Evolutionary conservation across 2,797 vertebrate species (phyloP).

Genomic region (Lithobates pipiens): DNA sequence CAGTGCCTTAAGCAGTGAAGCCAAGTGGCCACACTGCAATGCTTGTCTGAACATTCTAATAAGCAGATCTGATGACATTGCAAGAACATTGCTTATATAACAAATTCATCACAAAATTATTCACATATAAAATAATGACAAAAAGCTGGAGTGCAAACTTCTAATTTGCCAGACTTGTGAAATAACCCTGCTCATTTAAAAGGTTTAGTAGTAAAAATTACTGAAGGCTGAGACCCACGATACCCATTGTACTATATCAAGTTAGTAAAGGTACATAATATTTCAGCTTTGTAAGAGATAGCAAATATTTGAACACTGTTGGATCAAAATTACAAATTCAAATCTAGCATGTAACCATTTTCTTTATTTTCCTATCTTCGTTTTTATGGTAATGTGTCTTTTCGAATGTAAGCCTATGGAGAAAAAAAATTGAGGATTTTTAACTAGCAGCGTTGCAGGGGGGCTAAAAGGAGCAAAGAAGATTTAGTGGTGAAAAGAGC

Average conservation of each 20-base stretch:
- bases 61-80: constrained; percentile 47
- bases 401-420: constrained; percentile 86
- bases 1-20: constrained; percentile 63
- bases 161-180: not conserved
- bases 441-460: constrained; percentile 85
- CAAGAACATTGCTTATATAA: constrained; percentile 67
- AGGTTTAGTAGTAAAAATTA: constrained; percentile 12
- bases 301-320: constrained; percentile 57
- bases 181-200: constrained; percentile 3
- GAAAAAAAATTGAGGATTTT: constrained; percentile 80
- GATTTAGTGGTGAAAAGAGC: constrained; percentile 92
- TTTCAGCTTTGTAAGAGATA: constrained; percentile 43
- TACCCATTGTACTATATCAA: constrained; percentile 32
- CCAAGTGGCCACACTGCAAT: constrained; percentile 61
- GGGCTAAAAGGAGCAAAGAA: constrained; percentile 84
- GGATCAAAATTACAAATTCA: constrained; percentile 78
- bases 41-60: constrained; percentile 66
- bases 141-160: constrained; percentile 5
- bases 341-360: constrained; percentile 70
- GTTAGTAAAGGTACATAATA: constrained; percentile 27
- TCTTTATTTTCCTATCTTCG: constrained; percentile 74
- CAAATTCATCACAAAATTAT: constrained; percentile 56
- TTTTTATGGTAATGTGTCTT: constrained; percentile 84
- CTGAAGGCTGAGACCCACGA: constrained; percentile 25
- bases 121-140: constrained; percentile 70